Evolutionary conservation across 2,888 invertebrate species (phyloP), one percentile per base, ranked within the genome.

Genomic region (Euplagia quadripunctaria): DNA sequence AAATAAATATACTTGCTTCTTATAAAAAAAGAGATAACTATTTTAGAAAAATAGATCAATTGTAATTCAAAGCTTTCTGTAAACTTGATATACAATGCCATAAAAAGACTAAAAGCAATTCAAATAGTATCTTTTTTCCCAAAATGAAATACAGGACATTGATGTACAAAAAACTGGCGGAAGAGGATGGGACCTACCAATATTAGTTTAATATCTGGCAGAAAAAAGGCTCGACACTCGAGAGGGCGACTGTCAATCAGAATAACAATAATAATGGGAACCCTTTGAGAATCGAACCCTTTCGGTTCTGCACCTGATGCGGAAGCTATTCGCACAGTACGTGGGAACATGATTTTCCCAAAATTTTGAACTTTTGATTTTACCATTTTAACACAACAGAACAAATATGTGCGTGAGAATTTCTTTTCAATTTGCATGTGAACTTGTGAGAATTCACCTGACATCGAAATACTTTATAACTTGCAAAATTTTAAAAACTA

Each of bases 171-270:
- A 94, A 93, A 87, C 88, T 87, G 88, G 88, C 96, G 96, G 96
- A 96, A 96, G 93, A 94, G 96, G 96, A 95, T 95, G 96, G 94
- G 94, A 92, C 94, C 91, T 91, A 93, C 93, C 94, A 95, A 96
- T 96, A 95, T 96, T 96, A 95, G 96, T 96, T 95, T 95, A 94
- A 95, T 95, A 94, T 93, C 89, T 91, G 91, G 82, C 84, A 91
- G 82, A 91, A 95, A 95, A 96, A 96, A 96, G 92, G 78, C 75
- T 89, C 92, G 92, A 93, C 92, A 92, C 91, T 93, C 87, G 91
- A 92, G 93, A 94, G 92, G 93, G 89, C 88, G 92, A 93, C 93
- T 93, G 94, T 93, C 93, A 92, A 93, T 93, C 92, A 89, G 89
- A 93, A 90, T 93, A 95, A 92, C 87, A 93, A 94, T 93, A 94